These are phyloP conservation scores for Climacteris rufus DNA, from an alignment of 2,113 vertebrate species.

Conservation along the genomic window DNA sequence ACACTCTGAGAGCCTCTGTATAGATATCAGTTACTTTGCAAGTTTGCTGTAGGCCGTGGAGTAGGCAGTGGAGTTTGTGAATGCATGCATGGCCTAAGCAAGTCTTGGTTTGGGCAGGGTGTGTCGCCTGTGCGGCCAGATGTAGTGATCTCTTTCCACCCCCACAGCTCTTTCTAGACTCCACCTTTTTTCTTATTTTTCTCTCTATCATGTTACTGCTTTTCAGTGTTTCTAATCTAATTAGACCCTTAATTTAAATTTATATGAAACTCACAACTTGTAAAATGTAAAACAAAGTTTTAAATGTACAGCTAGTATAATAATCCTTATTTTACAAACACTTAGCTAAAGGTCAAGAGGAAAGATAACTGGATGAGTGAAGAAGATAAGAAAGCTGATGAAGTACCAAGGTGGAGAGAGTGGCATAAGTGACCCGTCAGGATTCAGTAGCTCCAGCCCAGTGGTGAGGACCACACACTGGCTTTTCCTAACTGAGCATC, in stretches of 20 bases:
- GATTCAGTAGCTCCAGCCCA: neutral
- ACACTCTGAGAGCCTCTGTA: neutral
- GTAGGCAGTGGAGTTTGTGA: neutral
- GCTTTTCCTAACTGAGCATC: neutral
- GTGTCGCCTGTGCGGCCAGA: neutral
- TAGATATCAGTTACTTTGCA: neutral
- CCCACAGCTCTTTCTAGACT: neutral
- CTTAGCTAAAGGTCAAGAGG: neutral
- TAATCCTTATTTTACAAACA: neutral
- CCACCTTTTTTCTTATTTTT: neutral
- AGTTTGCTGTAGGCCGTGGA: neutral
- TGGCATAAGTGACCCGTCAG: neutral
- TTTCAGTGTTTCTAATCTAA: neutral
- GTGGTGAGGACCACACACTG: neutral
- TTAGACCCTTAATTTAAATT: neutral
- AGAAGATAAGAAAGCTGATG: neutral
- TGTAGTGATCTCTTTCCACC: neutral
- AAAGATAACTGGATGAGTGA: neutral
- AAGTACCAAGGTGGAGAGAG: neutral
- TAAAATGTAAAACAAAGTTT: neutral
- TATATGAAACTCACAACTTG: neutral
- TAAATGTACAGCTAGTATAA: neutral
- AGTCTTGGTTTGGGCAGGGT: neutral
- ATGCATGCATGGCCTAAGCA: neutral
- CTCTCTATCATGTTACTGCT: neutral